Percentiles rank a stretch among this genome's conserved stretches.
Evolutionary conservation across 2,888 invertebrate genomes (phyloP).

Genomic region (Macrosoma leucophasiata): DNA sequence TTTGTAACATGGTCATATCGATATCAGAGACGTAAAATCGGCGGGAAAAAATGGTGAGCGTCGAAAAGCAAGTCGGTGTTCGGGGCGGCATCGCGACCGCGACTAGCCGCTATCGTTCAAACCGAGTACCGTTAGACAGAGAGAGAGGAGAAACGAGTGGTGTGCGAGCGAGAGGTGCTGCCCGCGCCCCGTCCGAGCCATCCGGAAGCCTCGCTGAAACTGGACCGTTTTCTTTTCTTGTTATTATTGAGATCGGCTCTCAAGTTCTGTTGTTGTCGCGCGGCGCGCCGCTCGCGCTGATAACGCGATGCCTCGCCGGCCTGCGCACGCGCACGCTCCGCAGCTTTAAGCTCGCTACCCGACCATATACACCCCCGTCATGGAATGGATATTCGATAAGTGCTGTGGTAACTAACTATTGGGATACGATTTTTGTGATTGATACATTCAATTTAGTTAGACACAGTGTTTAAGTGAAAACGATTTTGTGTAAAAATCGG

Average conservation of each 20-base stretch:
- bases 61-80: conserved; percentile 30
- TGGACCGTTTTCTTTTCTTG: conserved; percentile 77
- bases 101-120: conserved; percentile 68
- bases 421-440: conserved; percentile 33
- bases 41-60: conserved; percentile 35
- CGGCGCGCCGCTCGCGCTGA: conserved; percentile 69
- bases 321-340: conserved; percentile 66
- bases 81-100: conserved; percentile 59
- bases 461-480: conserved; percentile 51
- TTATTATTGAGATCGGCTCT: conserved; percentile 74
- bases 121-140: conserved; percentile 66
- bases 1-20: conserved; percentile 22
- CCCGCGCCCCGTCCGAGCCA: conserved; percentile 66
- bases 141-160: conserved; percentile 46
- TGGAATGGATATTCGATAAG: conserved; percentile 63
- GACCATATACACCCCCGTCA: conserved; percentile 43
- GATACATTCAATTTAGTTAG: conserved; percentile 33
- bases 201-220: conserved; percentile 76
- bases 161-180: conserved; percentile 49
- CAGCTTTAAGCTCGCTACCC: conserved; percentile 59
- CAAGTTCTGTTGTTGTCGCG: conserved; percentile 75
- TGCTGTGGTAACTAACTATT: conserved; percentile 42
- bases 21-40: conserved; percentile 45
- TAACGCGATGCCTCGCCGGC: conserved; percentile 71
- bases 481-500: conserved; percentile 40